Conservation (phyloP, 53 echinoderm and acorn worm genomes). For the Pentamera pediparva region DNA sequence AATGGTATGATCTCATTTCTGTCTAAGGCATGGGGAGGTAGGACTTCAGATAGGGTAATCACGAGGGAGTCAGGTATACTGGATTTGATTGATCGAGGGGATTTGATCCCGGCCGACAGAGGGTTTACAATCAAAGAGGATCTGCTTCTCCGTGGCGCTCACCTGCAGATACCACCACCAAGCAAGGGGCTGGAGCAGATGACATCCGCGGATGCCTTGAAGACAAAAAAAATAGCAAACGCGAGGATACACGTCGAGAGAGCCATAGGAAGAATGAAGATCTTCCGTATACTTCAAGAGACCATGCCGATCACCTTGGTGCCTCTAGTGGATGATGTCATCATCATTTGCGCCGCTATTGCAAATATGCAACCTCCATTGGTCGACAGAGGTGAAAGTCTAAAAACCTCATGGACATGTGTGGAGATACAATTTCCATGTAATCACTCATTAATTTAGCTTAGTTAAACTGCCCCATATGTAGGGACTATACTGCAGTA, state of each 20-base stretch:
- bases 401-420: too few relatives aligned
- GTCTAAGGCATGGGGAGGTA: slow-evolving; percentile 48
- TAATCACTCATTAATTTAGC: too few relatives aligned
- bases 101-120: slow-evolving; percentile 34
- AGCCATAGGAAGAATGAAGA: slow-evolving; percentile 25
- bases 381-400: neutral
- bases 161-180: slow-evolving; percentile 40
- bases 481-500: too few relatives aligned
- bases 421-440: too few relatives aligned
- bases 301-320: slow-evolving; percentile 35
- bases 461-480: too few relatives aligned
- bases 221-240: slow-evolving; percentile 46
- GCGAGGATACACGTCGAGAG: slow-evolving; percentile 36
- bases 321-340: slow-evolving; percentile 44
- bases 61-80: slow-evolving; percentile 36
- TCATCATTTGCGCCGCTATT: slow-evolving; percentile 16
- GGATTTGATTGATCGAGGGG: slow-evolving; percentile 21
- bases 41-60: slow-evolving; percentile 34
- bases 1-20: slow-evolving; percentile 36
- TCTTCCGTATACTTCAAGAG: slow-evolving; percentile 21
- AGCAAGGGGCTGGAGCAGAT: slow-evolving; percentile 26
- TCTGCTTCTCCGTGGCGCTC: slow-evolving; percentile 15
- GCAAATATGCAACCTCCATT: neutral
- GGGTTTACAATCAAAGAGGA: slow-evolving; percentile 49
- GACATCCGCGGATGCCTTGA: slow-evolving; percentile 18